phyloP scores from a whole-genome alignment of 2,113 vertebrate genomes.

The Bagarius yarrelli region DNA sequence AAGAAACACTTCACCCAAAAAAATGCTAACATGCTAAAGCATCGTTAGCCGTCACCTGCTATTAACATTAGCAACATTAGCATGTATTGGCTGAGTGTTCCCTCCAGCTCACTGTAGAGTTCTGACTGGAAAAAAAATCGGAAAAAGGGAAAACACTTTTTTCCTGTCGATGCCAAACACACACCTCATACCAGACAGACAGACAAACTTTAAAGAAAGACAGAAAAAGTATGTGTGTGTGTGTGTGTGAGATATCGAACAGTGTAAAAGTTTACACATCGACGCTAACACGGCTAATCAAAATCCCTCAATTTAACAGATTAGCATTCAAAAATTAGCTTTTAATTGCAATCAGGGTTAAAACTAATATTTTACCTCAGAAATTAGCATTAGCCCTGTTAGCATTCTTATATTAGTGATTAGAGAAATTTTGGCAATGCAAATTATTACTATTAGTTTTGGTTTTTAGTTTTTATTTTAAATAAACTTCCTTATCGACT shows the following conservation, averaged over 20 bases:
- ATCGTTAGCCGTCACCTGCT: slow-evolving; percentile 17
- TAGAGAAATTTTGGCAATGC: too few relatives aligned
- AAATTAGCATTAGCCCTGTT: slow-evolving; percentile 12
- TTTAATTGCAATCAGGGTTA: not conserved
- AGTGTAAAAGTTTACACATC: not conserved
- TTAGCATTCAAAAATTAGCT: not conserved
- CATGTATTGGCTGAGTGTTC: slow-evolving; percentile 1
- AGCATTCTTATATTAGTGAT: slow-evolving; percentile 15
- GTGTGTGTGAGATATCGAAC: not conserved
- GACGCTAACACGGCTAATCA: slow-evolving; percentile 2
- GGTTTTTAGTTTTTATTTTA: not conserved
- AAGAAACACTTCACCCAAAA: slow-evolving; percentile 16
- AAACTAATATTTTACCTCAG: not conserved
- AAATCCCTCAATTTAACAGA: not conserved
- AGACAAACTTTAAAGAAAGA: not conserved
- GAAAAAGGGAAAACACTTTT: too few relatives aligned
- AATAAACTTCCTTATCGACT: slow-evolving; percentile 7
- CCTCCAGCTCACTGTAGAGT: not conserved
- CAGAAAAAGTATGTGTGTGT: not conserved
- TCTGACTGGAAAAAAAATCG: slow-evolving; percentile 3
- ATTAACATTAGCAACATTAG: slow-evolving; percentile 24
- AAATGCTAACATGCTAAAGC: slow-evolving; percentile 28
- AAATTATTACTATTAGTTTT: too few relatives aligned
- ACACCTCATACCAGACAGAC: slow-evolving; percentile 12
- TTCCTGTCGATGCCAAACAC: not conserved